Base-by-base conservation (phyloP, 2,113 vertebrate species). In the Phalacrocorax aristotelis region DNA sequence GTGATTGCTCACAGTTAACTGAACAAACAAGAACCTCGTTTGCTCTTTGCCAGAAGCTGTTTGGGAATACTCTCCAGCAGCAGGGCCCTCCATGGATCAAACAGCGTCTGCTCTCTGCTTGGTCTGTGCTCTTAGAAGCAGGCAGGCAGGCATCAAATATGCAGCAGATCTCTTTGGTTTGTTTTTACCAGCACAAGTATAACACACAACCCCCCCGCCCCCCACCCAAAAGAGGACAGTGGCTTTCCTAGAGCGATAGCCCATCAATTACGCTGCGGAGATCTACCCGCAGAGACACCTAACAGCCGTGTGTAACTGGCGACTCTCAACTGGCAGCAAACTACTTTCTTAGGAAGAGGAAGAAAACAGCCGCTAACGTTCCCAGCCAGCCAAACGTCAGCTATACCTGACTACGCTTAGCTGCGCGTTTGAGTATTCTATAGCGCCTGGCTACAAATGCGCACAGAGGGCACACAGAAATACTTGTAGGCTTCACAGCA, bases 341-440 rank as follows among this genome's bases (percentile, higher is more conserved):
- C 34, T 25, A 1, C 76, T 83, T 30, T 36, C 49, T 62, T 7
- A 25, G 68, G 36, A 61, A 62, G 46, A 70, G 40, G 16, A 58
- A 70, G 46, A 57, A 86, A 58, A 30, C 3, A 1, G 9, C 64
- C 71, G 51, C 48, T 51, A 1, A 10, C 1, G 16, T 11, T 87
- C 34, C 10, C 15, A 54, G 20, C 13, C 54, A 15, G 49, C 40
- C 48, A 34, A 34, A n/a, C 14, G 22, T 46, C 51, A 36, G 29
- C 38, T 75, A 0, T 51, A 38, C 48, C 32, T 42, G 36, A 11
- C 22, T 8, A 0, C 20, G 1, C 25, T n/a, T 57, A 19, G 27
- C 29, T 20, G 14, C 30, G 13, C 42, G 1, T 30, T 27, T 25
- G 34, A 20, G n/a, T 48, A 34, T 57, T 61, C 27, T 61, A 2